Conservation (phyloP, 2,888 invertebrate species). For the Diplolepis rosae region DNA sequence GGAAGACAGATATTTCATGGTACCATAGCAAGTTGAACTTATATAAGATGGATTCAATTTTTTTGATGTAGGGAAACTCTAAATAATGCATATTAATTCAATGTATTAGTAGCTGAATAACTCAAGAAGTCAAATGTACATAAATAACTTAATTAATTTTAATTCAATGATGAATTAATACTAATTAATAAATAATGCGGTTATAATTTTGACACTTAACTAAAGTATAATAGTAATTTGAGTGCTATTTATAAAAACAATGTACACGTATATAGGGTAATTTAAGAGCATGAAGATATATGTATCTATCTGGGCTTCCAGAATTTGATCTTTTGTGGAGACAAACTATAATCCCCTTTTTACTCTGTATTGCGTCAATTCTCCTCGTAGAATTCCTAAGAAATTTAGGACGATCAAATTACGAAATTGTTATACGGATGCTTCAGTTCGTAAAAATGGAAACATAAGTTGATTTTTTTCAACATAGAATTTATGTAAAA, state of each 20-base stretch:
- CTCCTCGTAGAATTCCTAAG: constrained; percentile 51
- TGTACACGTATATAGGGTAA: constrained; percentile 40
- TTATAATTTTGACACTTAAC: too few relatives aligned
- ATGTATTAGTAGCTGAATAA: too few relatives aligned
- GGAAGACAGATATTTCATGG: constrained; percentile 24
- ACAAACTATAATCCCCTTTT: constrained; percentile 50
- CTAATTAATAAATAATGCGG: too few relatives aligned
- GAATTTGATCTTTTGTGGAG: constrained; percentile 54
- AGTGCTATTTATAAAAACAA: too few relatives aligned
- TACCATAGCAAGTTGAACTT: constrained; percentile 16
- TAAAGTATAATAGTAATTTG: too few relatives aligned
- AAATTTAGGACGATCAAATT: constrained; percentile 53
- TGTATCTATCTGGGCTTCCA: constrained; percentile 48
- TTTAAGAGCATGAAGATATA: constrained; percentile 53
- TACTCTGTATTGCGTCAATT: constrained; percentile 53
- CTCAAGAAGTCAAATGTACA: too few relatives aligned
- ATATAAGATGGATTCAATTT: constrained; percentile 11
- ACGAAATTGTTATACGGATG: constrained; percentile 38
- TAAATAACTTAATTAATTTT: too few relatives aligned
- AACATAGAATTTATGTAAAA: too few relatives aligned
- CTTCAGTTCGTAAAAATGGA: neutral
- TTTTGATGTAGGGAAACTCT: neutral
- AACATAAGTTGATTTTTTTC: neutral
- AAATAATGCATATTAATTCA: constrained; percentile 3
- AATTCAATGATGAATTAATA: too few relatives aligned